Evolutionary conservation across 2,797 vertebrate genomes (phyloP).

Genomic region (Aplochiton taeniatus): DNA sequence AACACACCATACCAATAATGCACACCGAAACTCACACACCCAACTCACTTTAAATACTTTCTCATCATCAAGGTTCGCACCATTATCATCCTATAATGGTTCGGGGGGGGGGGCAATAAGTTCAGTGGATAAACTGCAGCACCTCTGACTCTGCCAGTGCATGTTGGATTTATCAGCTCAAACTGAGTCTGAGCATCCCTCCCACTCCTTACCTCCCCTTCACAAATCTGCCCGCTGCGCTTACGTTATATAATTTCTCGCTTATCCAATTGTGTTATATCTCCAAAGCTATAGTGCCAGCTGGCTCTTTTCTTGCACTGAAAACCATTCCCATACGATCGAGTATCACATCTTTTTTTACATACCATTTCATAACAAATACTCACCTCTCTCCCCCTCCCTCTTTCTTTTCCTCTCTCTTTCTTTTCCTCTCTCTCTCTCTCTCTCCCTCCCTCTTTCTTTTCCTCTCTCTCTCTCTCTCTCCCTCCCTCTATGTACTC

Average conservation of each 20-base stretch:
- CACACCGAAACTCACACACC: not conserved
- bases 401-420: not conserved
- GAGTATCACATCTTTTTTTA: constrained; percentile 12
- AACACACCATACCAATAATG: constrained; percentile 6
- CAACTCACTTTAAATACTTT: not conserved
- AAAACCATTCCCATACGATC: constrained; percentile 9
- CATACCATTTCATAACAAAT: constrained; percentile 7
- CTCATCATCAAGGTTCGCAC: too few relatives aligned
- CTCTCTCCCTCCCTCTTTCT: not conserved
- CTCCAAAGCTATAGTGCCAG: not conserved
- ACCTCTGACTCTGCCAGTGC: not conserved
- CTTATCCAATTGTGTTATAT: not conserved
- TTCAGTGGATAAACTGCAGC: too few relatives aligned
- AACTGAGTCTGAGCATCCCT: constrained; percentile 17
- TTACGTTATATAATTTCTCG: not conserved
- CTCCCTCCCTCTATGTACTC: constrained; percentile 24
- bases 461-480: not conserved
- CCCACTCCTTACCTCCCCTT: constrained; percentile 5
- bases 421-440: not conserved
- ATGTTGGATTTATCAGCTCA: not conserved
- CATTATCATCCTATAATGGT: too few relatives aligned
- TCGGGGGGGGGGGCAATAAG: too few relatives aligned
- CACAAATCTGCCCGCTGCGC: constrained; percentile 17
- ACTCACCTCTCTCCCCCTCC: constrained; percentile 32
- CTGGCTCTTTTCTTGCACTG: constrained; percentile 6